phyloP scores from a whole-genome alignment of 2,797 vertebrate species.

The Borostomias antarcticus region DNA sequence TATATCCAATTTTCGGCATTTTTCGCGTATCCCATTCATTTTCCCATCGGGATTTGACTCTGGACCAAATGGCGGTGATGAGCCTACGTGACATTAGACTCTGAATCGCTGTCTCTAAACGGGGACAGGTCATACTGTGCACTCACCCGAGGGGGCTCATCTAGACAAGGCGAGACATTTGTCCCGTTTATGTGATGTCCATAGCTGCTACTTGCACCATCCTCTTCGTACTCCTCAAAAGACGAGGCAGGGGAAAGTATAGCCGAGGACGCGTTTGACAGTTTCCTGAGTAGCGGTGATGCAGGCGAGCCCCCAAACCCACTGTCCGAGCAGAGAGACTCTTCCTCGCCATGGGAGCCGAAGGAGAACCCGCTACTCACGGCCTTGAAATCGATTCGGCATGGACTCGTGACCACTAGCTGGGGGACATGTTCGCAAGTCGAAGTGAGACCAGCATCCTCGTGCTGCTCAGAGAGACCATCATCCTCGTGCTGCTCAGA shows the following conservation, averaged over 20 bases:
- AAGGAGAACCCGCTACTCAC: constrained; percentile 6
- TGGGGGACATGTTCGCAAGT: constrained; percentile 57
- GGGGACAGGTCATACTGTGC: not conserved
- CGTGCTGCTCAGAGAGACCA: not conserved
- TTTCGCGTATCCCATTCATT: no score
- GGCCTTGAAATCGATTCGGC: constrained; percentile 10
- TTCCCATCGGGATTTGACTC: no score
- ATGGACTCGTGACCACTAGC: constrained; percentile 63
- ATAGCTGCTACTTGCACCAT: constrained; percentile 41
- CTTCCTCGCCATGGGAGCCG: constrained; percentile 53
- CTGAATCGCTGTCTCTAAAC: no score
- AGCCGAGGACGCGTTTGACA: constrained; percentile 57
- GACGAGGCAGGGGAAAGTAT: constrained; percentile 75
- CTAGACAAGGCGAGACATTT: constrained; percentile 1
- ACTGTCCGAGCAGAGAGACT: constrained; percentile 62
- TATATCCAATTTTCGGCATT: no score
- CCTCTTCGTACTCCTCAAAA: constrained; percentile 78
- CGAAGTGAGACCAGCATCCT: not conserved
- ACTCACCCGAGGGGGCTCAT: constrained; percentile 29
- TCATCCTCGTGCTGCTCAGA: not conserved
- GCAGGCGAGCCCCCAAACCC: constrained; percentile 68
- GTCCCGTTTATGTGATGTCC: constrained; percentile 23
- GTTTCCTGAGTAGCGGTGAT: constrained; percentile 58
- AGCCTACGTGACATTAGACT: no score
- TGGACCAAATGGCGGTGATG: no score